Evolutionary conservation across 2,113 vertebrate species (phyloP).

Genomic region (Sisor rabdophorus): DNA sequence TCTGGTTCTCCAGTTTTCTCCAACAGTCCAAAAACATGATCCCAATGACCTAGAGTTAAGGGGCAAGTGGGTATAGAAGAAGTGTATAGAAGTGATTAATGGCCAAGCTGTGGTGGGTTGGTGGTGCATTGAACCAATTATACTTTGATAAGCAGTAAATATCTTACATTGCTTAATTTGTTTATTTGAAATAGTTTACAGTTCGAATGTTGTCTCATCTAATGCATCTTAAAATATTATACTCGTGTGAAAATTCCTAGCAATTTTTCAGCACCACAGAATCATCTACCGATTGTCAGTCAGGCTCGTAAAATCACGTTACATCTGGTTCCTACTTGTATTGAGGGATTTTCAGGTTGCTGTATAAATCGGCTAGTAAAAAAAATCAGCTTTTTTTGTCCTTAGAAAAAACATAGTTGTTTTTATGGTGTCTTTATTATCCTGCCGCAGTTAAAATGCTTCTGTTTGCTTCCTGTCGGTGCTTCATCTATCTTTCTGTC

Average conservation of each 20-base stretch:
- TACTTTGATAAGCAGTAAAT: no score
- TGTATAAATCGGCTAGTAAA: neutral
- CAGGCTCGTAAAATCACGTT: neutral
- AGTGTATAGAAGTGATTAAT: no score
- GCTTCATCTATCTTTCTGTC: constrained; percentile 24
- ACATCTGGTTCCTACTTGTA: neutral
- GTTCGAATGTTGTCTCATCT: neutral
- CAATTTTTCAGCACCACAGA: neutral
- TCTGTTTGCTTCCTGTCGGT: constrained; percentile 5
- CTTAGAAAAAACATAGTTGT: constrained; percentile 3
- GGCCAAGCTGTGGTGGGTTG: no score
- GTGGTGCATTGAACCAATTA: no score
- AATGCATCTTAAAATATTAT: neutral
- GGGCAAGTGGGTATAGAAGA: no score
- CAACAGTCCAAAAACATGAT: no score
- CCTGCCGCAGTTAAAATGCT: constrained; percentile 17
- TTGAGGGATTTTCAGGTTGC: neutral
- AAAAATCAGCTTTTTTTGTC: neutral
- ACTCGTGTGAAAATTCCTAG: neutral
- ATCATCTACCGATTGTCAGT: neutral
- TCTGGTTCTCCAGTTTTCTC: no score
- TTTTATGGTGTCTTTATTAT: constrained; percentile 18
- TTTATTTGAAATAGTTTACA: neutral
- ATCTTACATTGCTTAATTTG: neutral
- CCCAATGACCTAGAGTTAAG: no score